Percentiles rank a stretch among this genome's conserved stretches.
Evolutionary conservation across 1,140 invertebrate species (phyloP).

Genomic region (Mylabris phalerata): DNA sequence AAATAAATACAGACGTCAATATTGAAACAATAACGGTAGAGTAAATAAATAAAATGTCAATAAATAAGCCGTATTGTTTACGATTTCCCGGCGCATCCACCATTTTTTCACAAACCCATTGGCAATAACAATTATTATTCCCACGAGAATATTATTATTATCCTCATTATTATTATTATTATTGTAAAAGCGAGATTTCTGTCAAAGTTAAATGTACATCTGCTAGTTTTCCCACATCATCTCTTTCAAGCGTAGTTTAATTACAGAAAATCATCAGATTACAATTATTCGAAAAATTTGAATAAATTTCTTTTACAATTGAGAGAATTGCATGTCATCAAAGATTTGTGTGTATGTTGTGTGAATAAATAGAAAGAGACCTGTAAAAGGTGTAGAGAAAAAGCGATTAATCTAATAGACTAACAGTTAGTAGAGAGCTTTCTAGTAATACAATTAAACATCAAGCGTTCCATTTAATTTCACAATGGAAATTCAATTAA

Average conservation of each 20-base stretch:
- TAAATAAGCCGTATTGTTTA: not conserved
- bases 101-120: not conserved
- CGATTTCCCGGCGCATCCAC: not conserved
- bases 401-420: no score
- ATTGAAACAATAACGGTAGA: not conserved
- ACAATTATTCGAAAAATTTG: not conserved
- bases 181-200: constrained; percentile 5
- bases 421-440: constrained; percentile 3
- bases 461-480: constrained; percentile 1
- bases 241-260: not conserved
- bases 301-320: no score
- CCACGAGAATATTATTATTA: not conserved
- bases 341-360: no score
- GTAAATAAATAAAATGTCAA: not conserved
- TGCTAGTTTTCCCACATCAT: not conserved
- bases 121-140: not conserved
- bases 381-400: no score
- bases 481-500: no score
- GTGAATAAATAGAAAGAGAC: no score
- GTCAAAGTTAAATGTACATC: constrained; percentile 3
- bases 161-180: not conserved
- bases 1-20: not conserved
- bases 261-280: constrained; percentile 10
- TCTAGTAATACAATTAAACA: constrained; percentile 13
- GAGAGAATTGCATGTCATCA: no score